Base-by-base conservation (phyloP, 2,113 vertebrate genomes). In the Chaetura pelagica region DNA sequence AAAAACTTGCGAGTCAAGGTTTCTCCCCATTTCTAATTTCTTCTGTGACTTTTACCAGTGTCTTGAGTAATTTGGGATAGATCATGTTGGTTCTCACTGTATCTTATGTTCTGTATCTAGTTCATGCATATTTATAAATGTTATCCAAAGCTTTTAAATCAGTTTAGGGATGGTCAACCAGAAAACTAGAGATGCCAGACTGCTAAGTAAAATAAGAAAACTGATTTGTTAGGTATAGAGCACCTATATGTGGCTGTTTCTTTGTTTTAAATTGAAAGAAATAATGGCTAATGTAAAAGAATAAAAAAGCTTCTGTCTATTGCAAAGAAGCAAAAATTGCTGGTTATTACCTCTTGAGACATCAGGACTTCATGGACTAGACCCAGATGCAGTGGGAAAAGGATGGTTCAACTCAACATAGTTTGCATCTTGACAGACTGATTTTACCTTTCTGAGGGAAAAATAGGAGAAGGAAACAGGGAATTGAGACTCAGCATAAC, bases 1-100 rank as follows among this genome's bases (percentile, higher is more conserved):
- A 89, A 73, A 89, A 73, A 7, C 22, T 54, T 29, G 7, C 19
- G 6, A 87, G 16, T 44, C 2, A 6, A 52, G 12, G 7, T 69
- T 81, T 12, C n/a, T n/a, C n/a, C n/a, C n/a, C n/a, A n/a, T n/a
- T n/a, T n/a, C 32, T 76, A 0, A 1, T 62, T 64, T 81, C 27
- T 76, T 89, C 32, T 48, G 12, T 10, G 17, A 51, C 7, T 32
- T 73, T 73, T 73, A 23, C 9, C 5, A 16, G 30, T 67, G 42
- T 9, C 4, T 69, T 46, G 19, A 73, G 21, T 66, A 93, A 67
- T 42, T 42, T 74, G 15, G 29, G 27, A 34, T 10, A 64, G 19
- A 46, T 57, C 3, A 18, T 10, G 55, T 75, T 11, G 32, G 10
- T 51, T 42, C 14, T 82, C 30, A 61, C 19, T 86, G 12, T 59